Percentiles rank a stretch among this genome's conserved stretches.
These are phyloP conservation scores for Xylota segnis DNA, from an alignment of 2,888 invertebrate species.

Conservation along the genomic window DNA sequence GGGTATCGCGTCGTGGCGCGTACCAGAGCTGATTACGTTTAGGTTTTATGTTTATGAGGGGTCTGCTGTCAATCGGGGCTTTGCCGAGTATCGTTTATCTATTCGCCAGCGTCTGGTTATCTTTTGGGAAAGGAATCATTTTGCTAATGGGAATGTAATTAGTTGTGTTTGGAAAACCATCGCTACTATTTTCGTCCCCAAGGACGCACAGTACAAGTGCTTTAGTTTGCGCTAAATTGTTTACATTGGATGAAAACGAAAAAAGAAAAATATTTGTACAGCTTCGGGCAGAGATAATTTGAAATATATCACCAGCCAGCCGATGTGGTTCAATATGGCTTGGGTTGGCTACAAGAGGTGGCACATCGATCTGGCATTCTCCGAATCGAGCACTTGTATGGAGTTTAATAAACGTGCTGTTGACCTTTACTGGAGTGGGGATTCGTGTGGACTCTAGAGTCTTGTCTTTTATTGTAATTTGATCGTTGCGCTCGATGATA, in stretches of 20 bases:
- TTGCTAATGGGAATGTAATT: constrained; percentile 71
- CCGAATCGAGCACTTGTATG: constrained; percentile 11
- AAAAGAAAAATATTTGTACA: constrained; percentile 32
- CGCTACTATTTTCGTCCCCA: constrained; percentile 3
- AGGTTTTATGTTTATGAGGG: constrained; percentile 38
- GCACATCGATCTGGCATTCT: constrained; percentile 21
- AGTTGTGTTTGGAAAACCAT: constrained; percentile 31
- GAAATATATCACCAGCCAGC: constrained; percentile 11
- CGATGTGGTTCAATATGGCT: constrained; percentile 36
- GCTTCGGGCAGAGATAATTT: constrained; percentile 34
- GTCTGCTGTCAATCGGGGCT: constrained; percentile 45
- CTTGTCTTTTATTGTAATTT: constrained; percentile 55
- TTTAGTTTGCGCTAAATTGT: constrained; percentile 23
- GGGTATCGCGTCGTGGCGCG: constrained; percentile 7
- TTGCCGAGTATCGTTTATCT: constrained; percentile 42
- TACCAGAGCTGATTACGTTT: constrained; percentile 34
- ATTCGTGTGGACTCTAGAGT: not conserved
- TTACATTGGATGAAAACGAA: constrained; percentile 20
- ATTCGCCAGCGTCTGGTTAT: constrained; percentile 30
- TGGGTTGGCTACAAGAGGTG: not conserved
- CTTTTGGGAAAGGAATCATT: constrained; percentile 38
- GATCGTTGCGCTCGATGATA: constrained; percentile 43
- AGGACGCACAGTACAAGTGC: constrained; percentile 41
- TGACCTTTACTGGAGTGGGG: constrained; percentile 40
- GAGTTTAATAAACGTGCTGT: constrained; percentile 49